These are phyloP conservation scores for Dipodomys stephensi DNA, from an alignment of 2,113 vertebrate species.

Conservation along the genomic window DNA sequence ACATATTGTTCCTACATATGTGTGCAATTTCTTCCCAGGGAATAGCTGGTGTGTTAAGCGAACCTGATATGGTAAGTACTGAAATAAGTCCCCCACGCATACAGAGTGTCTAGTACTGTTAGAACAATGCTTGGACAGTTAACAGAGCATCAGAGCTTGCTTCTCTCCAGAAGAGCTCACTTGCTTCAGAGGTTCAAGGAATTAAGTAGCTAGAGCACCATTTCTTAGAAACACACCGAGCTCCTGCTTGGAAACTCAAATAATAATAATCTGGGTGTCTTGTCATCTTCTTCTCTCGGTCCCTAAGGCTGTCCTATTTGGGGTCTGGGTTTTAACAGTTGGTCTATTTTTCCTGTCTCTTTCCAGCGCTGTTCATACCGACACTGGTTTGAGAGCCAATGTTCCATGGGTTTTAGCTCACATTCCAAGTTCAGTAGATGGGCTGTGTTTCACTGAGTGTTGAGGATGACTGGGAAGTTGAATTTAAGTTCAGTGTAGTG, in stretches of 20 bases:
- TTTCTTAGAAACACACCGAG: background rate
- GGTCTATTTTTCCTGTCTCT: background rate
- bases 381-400: background rate
- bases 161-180: background rate
- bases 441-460: background rate
- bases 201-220: background rate
- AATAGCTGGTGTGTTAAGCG: background rate
- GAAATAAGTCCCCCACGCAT: background rate
- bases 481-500: background rate
- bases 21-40: conserved; percentile 9
- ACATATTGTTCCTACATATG: background rate
- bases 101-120: background rate
- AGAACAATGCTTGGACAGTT: background rate
- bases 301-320: too few relatives aligned
- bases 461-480: background rate
- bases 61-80: conserved; percentile 14
- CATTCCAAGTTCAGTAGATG: background rate
- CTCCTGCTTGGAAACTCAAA: background rate
- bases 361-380: background rate
- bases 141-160: background rate
- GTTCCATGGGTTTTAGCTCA: background rate
- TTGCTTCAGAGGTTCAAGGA: background rate
- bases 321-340: background rate
- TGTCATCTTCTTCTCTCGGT: background rate
- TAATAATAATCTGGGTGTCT: background rate